Evolutionary conservation across 2,888 invertebrate species (phyloP).

Genomic region (Thereva unica): DNA sequence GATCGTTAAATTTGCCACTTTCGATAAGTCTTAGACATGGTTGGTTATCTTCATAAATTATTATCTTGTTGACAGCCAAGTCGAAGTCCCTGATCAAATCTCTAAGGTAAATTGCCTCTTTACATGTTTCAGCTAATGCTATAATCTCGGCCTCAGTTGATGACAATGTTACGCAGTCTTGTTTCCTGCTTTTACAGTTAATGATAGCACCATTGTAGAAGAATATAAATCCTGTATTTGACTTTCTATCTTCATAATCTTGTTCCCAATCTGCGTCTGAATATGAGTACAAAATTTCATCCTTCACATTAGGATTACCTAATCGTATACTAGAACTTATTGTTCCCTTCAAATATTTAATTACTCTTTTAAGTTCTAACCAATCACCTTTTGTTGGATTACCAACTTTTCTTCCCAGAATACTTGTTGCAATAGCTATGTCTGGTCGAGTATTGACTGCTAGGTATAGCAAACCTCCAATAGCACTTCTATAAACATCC

Average conservation of each 20-base stretch:
- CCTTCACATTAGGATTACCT: no score
- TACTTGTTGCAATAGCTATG: no score
- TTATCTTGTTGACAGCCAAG: no score
- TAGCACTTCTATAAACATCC: slow-evolving; percentile 10
- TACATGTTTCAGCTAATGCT: neutral
- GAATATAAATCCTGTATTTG: slow-evolving; percentile 46
- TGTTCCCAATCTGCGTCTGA: slow-evolving; percentile 46
- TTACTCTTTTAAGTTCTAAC: no score
- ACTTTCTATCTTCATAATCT: slow-evolving; percentile 44
- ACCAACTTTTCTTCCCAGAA: no score
- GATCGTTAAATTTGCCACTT: no score
- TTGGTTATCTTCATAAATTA: no score
- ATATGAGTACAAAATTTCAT: neutral
- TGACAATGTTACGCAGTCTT: slow-evolving; percentile 29
- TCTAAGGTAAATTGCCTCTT: neutral
- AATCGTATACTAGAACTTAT: no score
- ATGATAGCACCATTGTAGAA: slow-evolving; percentile 36
- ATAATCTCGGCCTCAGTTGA: neutral
- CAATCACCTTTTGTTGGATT: no score
- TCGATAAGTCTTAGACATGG: no score
- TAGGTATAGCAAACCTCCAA: slow-evolving; percentile 21
- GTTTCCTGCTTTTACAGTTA: slow-evolving; percentile 45
- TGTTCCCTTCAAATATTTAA: no score
- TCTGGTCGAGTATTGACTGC: slow-evolving; percentile 33
- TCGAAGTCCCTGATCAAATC: no score